A percentile compares a stretch with the other conserved stretches of the same genome.
Conservation (phyloP, 2,797 vertebrate species). For the Holocentrus rufus region DNA sequence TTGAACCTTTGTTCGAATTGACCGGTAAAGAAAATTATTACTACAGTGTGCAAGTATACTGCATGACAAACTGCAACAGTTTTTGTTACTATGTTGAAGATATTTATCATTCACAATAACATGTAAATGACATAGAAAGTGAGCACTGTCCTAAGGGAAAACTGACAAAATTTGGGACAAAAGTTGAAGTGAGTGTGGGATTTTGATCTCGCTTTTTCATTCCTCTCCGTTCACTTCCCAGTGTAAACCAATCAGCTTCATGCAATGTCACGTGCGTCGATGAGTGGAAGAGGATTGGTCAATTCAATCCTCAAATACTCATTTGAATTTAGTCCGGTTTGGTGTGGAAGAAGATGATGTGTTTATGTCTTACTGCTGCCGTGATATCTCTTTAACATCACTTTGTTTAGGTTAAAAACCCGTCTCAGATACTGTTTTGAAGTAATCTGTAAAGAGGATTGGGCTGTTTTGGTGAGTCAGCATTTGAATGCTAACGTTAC, state of each 20-base stretch:
- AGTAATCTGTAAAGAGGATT: background rate
- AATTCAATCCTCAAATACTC: conserved; percentile 33
- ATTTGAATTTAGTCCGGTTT: conserved; percentile 45
- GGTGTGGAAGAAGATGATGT: background rate
- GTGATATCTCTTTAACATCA: background rate
- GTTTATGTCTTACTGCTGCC: conserved; percentile 6
- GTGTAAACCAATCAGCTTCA: conserved; percentile 52
- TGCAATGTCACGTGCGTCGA: background rate
- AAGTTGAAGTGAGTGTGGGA: no score
- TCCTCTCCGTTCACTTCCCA: conserved; percentile 5
- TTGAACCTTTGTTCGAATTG: no score
- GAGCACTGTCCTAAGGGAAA: no score
- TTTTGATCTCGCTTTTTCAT: background rate
- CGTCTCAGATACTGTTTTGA: background rate
- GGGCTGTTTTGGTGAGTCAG: conserved; percentile 38
- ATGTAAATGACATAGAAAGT: no score
- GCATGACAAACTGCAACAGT: no score
- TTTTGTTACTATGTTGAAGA: no score
- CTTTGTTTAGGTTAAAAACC: no score
- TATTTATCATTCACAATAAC: no score
- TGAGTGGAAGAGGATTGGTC: conserved; percentile 60
- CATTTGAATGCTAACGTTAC: background rate
- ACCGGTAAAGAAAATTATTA: no score
- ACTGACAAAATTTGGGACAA: no score
- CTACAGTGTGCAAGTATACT: no score